Conservation (phyloP, 2,113 vertebrate species). For the Tiliqua scincoides region DNA sequence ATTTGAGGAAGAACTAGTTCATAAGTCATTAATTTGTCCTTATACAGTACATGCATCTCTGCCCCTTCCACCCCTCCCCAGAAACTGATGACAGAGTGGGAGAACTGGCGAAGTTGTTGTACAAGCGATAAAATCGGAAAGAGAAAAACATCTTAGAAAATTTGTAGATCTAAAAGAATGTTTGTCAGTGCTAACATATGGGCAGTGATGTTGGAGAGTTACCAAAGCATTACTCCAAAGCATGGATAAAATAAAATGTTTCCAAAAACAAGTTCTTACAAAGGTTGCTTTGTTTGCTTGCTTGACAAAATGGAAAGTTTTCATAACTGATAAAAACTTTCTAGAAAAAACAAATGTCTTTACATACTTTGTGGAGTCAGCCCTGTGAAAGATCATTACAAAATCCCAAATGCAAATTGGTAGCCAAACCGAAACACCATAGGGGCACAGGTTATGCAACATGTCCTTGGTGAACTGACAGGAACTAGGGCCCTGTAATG, state of each 20-base stretch:
- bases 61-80: neutral
- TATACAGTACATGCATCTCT: neutral
- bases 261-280: neutral
- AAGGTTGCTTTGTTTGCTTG: neutral
- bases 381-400: neutral
- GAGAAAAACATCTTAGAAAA: neutral
- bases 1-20: neutral
- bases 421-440: neutral
- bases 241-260: neutral
- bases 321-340: neutral
- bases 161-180: neutral
- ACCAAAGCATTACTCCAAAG: neutral
- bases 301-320: neutral
- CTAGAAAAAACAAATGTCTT: neutral
- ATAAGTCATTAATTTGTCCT: neutral
- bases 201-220: neutral
- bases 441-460: neutral
- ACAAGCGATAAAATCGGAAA: neutral
- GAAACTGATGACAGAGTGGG: neutral
- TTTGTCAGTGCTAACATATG: neutral
- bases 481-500: too few species aligned
- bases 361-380: neutral
- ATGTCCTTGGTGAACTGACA: too few species aligned
- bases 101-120: fast-evolving
- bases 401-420: too few species aligned